phyloP scores from a whole-genome alignment of 2,888 invertebrate species.

The Laothoe populi region DNA sequence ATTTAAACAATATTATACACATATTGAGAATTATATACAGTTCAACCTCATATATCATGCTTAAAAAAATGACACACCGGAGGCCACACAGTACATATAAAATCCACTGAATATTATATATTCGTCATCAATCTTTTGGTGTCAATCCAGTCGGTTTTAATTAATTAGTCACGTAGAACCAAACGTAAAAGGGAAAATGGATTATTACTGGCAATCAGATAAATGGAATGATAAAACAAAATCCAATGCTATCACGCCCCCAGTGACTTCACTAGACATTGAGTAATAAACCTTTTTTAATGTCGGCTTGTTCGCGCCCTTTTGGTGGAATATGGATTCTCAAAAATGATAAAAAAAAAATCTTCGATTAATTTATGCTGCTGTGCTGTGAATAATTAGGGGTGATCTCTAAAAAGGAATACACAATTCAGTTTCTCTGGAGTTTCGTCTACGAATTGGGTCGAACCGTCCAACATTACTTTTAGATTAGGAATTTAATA shows the following conservation, averaged over 20 bases:
- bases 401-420: no score
- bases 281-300: conserved; percentile 7
- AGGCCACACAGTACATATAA: background rate
- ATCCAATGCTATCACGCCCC: conserved; percentile 14
- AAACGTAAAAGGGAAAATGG: conserved; percentile 22
- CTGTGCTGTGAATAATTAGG: no score
- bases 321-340: background rate
- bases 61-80: background rate
- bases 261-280: conserved; percentile 12
- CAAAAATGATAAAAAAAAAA: background rate
- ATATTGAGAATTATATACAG: background rate
- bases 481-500: no score
- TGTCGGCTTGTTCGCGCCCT: conserved; percentile 10
- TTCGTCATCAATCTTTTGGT: conserved; percentile 7
- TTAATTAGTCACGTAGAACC: conserved; percentile 20
- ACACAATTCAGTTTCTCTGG: no score
- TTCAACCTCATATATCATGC: background rate
- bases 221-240: conserved; percentile 26
- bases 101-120: conserved; percentile 6
- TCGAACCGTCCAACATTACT: no score
- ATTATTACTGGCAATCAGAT: conserved; percentile 24
- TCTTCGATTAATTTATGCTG: no score
- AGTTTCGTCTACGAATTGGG: no score
- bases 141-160: conserved; percentile 19
- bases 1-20: no score